Conservation (phyloP, 2,888 invertebrate genomes). For the Drosophila mercatorum region DNA sequence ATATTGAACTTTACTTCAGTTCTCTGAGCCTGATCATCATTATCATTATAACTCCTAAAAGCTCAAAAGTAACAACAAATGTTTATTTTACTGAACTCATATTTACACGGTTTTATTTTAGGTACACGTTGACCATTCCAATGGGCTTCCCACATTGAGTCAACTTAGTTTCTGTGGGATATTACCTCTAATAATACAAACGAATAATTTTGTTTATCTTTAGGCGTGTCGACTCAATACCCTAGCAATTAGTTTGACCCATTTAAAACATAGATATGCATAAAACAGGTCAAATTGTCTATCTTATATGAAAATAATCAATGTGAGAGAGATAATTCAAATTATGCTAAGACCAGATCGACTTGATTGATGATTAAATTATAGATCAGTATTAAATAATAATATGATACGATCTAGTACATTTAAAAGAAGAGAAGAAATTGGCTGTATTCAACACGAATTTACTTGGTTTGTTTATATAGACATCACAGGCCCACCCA, state of each 20-base stretch:
- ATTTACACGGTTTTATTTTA: neutral
- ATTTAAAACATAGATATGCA: neutral
- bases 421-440: neutral
- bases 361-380: too few species aligned
- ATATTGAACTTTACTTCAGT: neutral
- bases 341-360: too few species aligned
- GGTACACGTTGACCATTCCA: neutral
- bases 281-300: too few species aligned
- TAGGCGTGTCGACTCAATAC: neutral
- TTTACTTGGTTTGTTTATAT: neutral
- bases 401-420: neutral
- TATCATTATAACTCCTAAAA: neutral
- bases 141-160: neutral
- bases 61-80: neutral
- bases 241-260: neutral
- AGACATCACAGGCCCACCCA: neutral
- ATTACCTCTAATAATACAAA: neutral
- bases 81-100: neutral
- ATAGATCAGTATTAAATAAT: neutral
- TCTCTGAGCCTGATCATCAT: neutral
- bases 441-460: neutral
- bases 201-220: neutral
- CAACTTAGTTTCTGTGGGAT: neutral
- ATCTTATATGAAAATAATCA: too few species aligned
- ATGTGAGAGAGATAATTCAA: too few species aligned